phyloP scores from a whole-genome alignment of 2,797 vertebrate species.

The Dromococcyx pavoninus region DNA sequence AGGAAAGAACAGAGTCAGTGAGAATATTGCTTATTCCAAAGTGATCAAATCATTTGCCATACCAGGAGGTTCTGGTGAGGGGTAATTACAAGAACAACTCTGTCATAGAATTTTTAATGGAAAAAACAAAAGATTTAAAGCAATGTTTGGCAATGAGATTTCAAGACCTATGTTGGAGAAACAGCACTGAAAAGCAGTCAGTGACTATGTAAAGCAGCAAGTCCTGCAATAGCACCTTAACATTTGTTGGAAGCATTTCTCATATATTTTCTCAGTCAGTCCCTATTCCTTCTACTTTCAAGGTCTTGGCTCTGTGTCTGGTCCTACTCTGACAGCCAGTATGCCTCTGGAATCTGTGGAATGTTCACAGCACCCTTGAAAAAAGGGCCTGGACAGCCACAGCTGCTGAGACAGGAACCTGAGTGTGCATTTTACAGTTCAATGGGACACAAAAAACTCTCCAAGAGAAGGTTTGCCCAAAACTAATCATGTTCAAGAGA shows the following conservation, averaged over 20 bases:
- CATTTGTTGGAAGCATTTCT: not conserved
- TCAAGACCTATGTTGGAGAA: not conserved
- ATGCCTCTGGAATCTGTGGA: not conserved
- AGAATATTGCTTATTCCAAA: not conserved
- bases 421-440: not conserved
- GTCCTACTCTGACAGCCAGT: not conserved
- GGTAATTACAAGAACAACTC: not conserved
- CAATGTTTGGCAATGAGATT: not conserved
- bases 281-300: not conserved
- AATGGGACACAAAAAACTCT: not conserved
- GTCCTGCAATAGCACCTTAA: not conserved
- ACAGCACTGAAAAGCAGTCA: not conserved
- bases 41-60: not conserved
- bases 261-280: not conserved
- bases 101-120: not conserved
- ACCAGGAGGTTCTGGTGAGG: not conserved
- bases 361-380: not conserved
- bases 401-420: not conserved
- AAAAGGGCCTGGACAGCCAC: not conserved
- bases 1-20: not conserved
- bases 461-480: not conserved
- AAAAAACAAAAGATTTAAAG: not conserved
- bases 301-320: not conserved
- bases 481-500: not conserved
- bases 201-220: not conserved